Base-by-base conservation (phyloP, 2,888 invertebrate species). In the Pterostichus madidus region DNA sequence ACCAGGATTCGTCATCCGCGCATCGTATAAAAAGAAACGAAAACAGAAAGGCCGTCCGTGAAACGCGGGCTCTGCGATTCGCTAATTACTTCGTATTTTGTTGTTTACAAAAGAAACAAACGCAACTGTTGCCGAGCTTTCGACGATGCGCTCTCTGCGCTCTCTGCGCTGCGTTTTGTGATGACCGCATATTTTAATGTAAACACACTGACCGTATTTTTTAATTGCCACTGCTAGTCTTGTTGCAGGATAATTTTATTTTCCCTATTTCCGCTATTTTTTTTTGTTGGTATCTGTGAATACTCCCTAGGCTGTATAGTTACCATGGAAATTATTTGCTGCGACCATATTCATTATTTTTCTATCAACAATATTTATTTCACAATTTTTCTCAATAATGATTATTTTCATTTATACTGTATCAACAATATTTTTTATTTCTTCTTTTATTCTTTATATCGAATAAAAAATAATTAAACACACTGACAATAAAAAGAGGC, bases 81-180 rank as follows among this genome's bases (percentile, higher is more conserved):
- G 79, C 68, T 79, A 79, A 79, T 79, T 79, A 79, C 79, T 68
- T 79, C 79, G 79, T 64, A 79, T 79, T 79, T 68, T 32, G 68
- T 79, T 79, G 64, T 78, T 79, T 64, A 52, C 79, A 79, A 79
- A 79, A 79, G 79, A 79, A 79, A 79, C 68, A 79, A 79, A 17
- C 79, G 49, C 64, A 79, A 79, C 64, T 79, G 79, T 79, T 64
- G 39, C 79, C 64, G 49, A 13, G 31, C 52, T 39, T 39, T 39
- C 15, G 52, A n/a, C 52, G 8, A 49, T 49, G 75, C 79, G 53
- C 53, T 46, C 44, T 39, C 68, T 49, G 75, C 79, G 53, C 53
- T 46, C 44, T 39, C 68, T 49, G 61, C 79, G 68, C 17, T 79
- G 68, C 68, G 46, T 79, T 78, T 78, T 78, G 59, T 78, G 78